Evolutionary conservation across 2,113 vertebrate species (phyloP), one percentile per base, ranked within the genome.

Genomic region (Hystrix brachyura): DNA sequence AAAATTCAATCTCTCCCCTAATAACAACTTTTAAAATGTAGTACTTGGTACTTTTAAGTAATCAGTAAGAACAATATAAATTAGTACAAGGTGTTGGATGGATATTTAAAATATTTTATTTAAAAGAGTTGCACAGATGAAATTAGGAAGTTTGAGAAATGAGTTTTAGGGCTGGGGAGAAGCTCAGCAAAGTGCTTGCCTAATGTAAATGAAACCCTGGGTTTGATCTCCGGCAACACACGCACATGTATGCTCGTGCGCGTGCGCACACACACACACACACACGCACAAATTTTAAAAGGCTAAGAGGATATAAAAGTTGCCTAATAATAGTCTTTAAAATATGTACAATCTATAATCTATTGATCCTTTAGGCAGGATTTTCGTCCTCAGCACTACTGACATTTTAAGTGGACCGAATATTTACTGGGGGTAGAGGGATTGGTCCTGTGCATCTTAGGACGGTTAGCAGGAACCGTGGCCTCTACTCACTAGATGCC

Each of bases 1-100:
- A 13, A 76, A 90, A 67, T 62, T n/a, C 38, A 83, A 69, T 82
- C 27, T 69, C 67, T 95, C 25, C 4, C 74, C 62, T 90, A 92
- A 14, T 23, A 87, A 74, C 25, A 96, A 89, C 10, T 76, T 93
- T 62, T 76, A 87, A 92, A 90, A 92, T 32, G 6, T 86, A 83
- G 10, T 21, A 91, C n/a, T 82, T 90, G 93, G 90, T 53, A 93
- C 55, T 95, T 97, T 92, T 55, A 94, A 91, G 34, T n/a, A 84
- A 89, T 92, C 29, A 91, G 32, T 86, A 81, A 71, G 11, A 95
- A 72, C 6, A 94, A 80, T 21, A 85, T 46, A 67, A 91, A 91
- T 69, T 62, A 89, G 72, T 79, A 3, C 3, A 94, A 91, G 71
- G 18, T 59, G 0, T 18, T 87, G 43, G 80, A 96, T 57, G 83